A percentile compares a stretch with the other conserved stretches of the same genome.
These are phyloP conservation scores for Melikaiella ostensackeni DNA, from an alignment of 2,888 invertebrate genomes.

Conservation along the genomic window DNA sequence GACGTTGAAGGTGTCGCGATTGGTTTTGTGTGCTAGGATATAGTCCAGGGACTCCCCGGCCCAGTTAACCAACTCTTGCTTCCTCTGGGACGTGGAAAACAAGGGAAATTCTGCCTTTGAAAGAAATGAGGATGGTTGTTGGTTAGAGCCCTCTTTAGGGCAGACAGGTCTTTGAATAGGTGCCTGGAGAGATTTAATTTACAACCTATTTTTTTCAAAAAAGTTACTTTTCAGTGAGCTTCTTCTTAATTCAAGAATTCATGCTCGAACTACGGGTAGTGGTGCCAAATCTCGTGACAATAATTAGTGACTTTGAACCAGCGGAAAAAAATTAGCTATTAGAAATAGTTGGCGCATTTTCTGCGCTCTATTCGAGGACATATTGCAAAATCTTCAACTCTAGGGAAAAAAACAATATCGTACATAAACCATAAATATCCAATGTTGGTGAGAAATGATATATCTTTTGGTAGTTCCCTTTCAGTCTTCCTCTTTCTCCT, in stretches of 20 bases:
- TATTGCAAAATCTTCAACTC: too few species aligned
- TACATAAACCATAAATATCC: too few species aligned
- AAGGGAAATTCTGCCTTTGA: conserved; percentile 10
- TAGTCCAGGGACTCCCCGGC: conserved; percentile 75
- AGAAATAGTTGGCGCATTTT: too few species aligned
- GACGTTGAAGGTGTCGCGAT: conserved; percentile 74
- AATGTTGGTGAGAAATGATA: conserved; percentile 18
- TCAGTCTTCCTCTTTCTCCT: conserved; percentile 45
- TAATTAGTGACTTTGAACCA: too few species aligned
- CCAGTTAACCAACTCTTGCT: conserved; percentile 71
- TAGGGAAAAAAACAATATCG: neutral
- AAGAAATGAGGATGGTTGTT: conserved; percentile 20
- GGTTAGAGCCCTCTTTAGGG: neutral
- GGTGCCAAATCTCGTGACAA: too few species aligned
- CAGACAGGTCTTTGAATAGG: neutral
- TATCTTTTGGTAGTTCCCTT: conserved; percentile 42
- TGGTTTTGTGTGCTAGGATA: conserved; percentile 73
- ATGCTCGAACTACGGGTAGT: too few species aligned
- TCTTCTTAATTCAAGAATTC: too few species aligned
- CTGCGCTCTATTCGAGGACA: too few species aligned
- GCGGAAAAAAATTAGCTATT: too few species aligned
- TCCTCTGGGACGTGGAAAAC: conserved; percentile 30
- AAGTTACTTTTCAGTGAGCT: too few species aligned
- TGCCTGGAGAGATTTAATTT: neutral
- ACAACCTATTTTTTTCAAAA: neutral